A percentile compares a stretch with the other conserved stretches of the same genome.
Evolutionary conservation across 2,797 vertebrate genomes (phyloP).

Genomic region (Paguma larvata): DNA sequence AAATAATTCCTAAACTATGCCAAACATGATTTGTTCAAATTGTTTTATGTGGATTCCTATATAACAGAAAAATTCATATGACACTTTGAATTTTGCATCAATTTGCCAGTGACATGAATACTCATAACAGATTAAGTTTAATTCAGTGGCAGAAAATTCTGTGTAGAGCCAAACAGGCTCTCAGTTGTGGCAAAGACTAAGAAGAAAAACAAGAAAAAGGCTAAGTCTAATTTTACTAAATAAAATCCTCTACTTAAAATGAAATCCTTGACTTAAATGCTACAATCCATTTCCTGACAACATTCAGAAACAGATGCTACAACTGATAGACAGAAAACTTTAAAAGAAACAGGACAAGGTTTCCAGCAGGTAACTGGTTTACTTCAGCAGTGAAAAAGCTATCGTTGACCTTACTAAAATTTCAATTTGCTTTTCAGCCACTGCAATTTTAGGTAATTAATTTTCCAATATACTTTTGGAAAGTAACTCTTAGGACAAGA

Average conservation of each 20-base stretch:
- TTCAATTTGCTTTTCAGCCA: constrained; percentile 55
- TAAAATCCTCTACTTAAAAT: constrained; percentile 54
- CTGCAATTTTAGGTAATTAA: constrained; percentile 61
- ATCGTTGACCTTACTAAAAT: constrained; percentile 19
- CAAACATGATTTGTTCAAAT: not conserved
- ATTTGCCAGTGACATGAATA: constrained; percentile 42
- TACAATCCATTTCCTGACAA: not conserved
- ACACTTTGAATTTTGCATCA: not conserved
- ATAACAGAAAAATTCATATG: not conserved
- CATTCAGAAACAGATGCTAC: not conserved
- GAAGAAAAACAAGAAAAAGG: not conserved
- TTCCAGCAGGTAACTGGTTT: not conserved
- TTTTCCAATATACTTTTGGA: constrained; percentile 12
- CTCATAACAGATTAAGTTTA: not conserved
- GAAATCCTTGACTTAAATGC: constrained; percentile 3
- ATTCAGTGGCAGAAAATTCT: not conserved
- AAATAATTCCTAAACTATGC: not conserved
- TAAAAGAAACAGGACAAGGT: not conserved
- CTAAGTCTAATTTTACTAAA: not conserved
- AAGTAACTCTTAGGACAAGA: not conserved
- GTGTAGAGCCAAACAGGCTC: not conserved
- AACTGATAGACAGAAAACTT: not conserved
- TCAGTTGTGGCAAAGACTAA: not conserved
- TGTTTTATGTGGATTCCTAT: not conserved
- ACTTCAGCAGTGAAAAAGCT: constrained; percentile 27